Evolutionary conservation across 2,797 vertebrate genomes (phyloP).

Genomic region (Rachycentron canadum): DNA sequence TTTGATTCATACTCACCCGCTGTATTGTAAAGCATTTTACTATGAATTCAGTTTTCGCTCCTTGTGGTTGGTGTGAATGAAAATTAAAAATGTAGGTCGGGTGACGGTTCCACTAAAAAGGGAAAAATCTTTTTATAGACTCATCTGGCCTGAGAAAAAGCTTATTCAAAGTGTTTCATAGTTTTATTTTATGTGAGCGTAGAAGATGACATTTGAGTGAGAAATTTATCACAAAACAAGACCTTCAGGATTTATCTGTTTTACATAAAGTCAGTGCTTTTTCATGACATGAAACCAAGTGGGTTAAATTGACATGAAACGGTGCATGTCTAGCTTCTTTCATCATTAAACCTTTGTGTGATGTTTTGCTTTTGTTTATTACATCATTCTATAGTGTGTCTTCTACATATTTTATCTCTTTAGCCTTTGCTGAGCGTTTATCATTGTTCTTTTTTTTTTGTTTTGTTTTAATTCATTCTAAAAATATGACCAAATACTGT

Average conservation of each 20-base stretch:
- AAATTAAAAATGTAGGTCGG: background rate
- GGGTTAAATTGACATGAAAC: background rate
- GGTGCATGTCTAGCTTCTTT: background rate
- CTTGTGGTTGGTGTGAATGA: background rate
- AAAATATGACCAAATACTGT: too few species aligned
- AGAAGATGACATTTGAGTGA: background rate
- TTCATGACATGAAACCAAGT: background rate
- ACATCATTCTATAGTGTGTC: background rate
- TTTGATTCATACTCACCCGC: background rate
- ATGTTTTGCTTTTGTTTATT: background rate
- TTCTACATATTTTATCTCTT: background rate
- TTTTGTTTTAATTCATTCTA: background rate
- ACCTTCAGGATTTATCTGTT: background rate
- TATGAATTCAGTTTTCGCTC: conserved; percentile 2
- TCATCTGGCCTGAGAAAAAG: conserved; percentile 3
- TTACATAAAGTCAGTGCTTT: background rate
- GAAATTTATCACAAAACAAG: background rate
- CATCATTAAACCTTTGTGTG: background rate
- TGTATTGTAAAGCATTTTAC: background rate
- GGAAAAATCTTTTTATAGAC: background rate
- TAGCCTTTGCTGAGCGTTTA: background rate
- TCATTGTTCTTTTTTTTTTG: background rate
- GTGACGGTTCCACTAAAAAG: background rate
- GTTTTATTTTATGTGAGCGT: background rate
- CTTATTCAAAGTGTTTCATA: background rate